Conservation (phyloP, 2,888 invertebrate genomes). For the Antheraea assamensis region DNA sequence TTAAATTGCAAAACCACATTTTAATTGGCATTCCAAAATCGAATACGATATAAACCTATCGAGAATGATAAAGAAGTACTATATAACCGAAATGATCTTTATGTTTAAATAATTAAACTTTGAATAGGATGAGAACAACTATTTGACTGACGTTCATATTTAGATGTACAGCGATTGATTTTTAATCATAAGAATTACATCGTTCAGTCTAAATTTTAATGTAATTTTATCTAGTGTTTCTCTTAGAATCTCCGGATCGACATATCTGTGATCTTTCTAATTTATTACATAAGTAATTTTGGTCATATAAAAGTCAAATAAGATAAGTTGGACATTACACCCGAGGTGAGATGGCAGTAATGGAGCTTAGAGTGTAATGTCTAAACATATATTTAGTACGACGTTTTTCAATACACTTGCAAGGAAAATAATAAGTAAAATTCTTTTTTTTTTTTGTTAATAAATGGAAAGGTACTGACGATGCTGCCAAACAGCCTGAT, state of each 20-base stretch:
- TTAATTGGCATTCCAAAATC: not conserved
- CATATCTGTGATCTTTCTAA: slow-evolving; percentile 44
- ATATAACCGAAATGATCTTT: not conserved
- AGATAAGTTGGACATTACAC: too few relatives aligned
- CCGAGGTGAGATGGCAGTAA: too few relatives aligned
- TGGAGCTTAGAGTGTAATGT: too few relatives aligned
- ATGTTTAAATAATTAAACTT: not conserved
- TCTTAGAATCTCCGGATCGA: slow-evolving; percentile 43
- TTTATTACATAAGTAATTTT: slow-evolving; percentile 29
- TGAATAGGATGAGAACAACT: too few relatives aligned
- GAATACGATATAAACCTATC: not conserved
- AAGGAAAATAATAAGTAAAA: too few relatives aligned
- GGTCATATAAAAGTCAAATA: not conserved
- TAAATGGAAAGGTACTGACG: too few relatives aligned
- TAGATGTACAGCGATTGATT: not conserved
- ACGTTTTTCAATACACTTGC: too few relatives aligned
- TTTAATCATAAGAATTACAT: not conserved
- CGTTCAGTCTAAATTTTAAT: not conserved
- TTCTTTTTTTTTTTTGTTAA: too few relatives aligned
- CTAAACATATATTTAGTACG: too few relatives aligned
- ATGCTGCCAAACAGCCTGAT: too few relatives aligned
- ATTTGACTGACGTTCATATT: not conserved
- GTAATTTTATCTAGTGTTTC: slow-evolving; percentile 18
- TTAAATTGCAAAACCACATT: not conserved
- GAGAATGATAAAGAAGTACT: not conserved